Evolutionary conservation across 2,888 invertebrate species (phyloP), one percentile per base, ranked within the genome.

Genomic region (Mythimna vitellina): DNA sequence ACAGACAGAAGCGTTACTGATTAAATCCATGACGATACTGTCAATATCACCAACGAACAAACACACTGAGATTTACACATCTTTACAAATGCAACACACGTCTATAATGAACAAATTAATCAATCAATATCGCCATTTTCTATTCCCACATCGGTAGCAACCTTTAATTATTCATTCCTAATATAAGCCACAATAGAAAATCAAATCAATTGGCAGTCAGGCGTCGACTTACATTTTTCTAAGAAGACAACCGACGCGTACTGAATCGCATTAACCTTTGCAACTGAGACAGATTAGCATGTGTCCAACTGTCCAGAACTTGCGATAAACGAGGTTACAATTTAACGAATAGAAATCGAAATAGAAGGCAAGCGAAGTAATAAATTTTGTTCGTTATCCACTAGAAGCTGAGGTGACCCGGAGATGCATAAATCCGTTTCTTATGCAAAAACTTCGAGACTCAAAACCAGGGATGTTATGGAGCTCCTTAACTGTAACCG

Each of bases 201-300:
- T 61, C 74, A 77, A 84, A 75, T 56, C 74, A 53, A 77, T 82
- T 71, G 70, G 46, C 67, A 78, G 78, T 84, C 84, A 57, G 61
- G 6, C 61, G 42, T 65, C 64, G 75, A 20, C 29, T 70, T 38
- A 70, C 78, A 81, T 73, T 81, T 82, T 82, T 82, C 84, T 84
- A 58, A 81, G 78, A 81, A 78, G 63, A 56, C 78, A 66, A 32
- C 57, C 63, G 69, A 84, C 70, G 81, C 49, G 78, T 12, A 56
- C 65, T 46, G 81, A 67, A 82, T 82, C 29, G 20, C 57, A 82
- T 82, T 82, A 81, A 84, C 84, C 84, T 82, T 82, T 75, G 42
- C 22, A 49, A 67, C 56, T 51, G 61, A 71, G 38, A 35, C 42
- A 78, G 67, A 78, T 84, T 78, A 70, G 68, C 81, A 73, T 80